Base-by-base conservation (phyloP, 2,113 vertebrate genomes). In the Mesembrinibis cayennensis region DNA sequence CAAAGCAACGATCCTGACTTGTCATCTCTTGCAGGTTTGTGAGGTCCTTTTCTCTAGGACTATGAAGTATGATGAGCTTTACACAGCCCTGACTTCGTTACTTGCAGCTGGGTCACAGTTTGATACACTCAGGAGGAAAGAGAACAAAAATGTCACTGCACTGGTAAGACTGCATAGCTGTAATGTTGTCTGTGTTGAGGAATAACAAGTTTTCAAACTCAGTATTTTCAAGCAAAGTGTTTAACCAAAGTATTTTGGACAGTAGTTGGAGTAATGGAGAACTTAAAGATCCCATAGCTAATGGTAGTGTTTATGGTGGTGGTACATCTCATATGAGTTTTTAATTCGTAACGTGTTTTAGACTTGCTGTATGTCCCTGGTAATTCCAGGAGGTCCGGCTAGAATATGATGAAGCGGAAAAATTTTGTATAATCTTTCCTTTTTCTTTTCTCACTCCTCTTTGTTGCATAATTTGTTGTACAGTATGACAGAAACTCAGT, bases 101-200 rank as follows among this genome's bases (percentile, higher is more conserved):
- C 98, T 99, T 89, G 98, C 99, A 5, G 99, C 99, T 16, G 99
- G 99, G 7, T 99, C 99, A 53, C 98, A 99, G 97, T 99, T 99
- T 49, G 99, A 99, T 91, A 99, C 98, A 2, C 98, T 99, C 80
- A 99, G 99, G 98, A 98, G 99, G 90, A 99, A 99, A 94, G 99
- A 99, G 66, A 99, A 96, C 97, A 99, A 99, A 93, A 98, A 98
- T 3, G 97, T 99, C 70, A 99, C 98, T 38, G 98, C 99, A 22
- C 94, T 99, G 99, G 99, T 99, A 90, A 97, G 98, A 13, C 12
- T 32, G 1, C 16, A 5, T 36, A 21, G 61, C 32, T 72, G 52
- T 83, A 16, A 9, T 27, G 13, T 72, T 53, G 44, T 32, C 59
- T 63, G 7, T 76, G 30, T 16, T 77, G 55, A 69, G 30, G 58